A percentile compares a stretch with the other conserved stretches of the same genome.
Evolutionary conservation across 2,113 vertebrate genomes (phyloP).

Genomic region (Columbina picui): DNA sequence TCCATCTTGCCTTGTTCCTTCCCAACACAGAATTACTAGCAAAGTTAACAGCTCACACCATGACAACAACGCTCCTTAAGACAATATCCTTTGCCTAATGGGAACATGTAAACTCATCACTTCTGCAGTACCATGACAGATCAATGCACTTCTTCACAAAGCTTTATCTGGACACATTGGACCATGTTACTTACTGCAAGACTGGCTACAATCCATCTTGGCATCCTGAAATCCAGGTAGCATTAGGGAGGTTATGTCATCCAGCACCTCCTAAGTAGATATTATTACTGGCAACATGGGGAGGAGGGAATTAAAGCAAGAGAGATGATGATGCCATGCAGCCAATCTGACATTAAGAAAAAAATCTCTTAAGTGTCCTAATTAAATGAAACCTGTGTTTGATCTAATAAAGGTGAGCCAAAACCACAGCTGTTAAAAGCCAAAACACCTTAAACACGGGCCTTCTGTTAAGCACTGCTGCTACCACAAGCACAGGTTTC

Average conservation of each 20-base stretch:
- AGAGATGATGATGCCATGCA: neutral
- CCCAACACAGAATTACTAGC: neutral
- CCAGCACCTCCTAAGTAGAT: accelerated
- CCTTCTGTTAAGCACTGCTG: neutral
- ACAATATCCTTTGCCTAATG: neutral
- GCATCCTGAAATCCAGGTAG: neutral
- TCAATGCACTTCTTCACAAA: neutral
- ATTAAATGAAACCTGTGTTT: neutral
- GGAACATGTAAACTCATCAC: neutral
- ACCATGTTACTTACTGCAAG: neutral
- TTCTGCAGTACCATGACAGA: neutral
- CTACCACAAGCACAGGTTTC: neutral
- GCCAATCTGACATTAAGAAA: neutral
- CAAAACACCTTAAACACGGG: accelerated
- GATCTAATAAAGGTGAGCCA: neutral
- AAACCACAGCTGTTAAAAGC: neutral
- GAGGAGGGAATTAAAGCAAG: neutral
- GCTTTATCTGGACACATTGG: neutral
- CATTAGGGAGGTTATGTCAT: neutral
- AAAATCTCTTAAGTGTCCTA: neutral
- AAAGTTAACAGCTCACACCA: neutral
- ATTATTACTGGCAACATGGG: neutral
- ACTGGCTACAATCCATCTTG: neutral
- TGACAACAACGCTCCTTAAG: neutral
- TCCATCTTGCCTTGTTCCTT: neutral